Conservation (phyloP, 2,888 invertebrate species). For the Parnassius smintheus region DNA sequence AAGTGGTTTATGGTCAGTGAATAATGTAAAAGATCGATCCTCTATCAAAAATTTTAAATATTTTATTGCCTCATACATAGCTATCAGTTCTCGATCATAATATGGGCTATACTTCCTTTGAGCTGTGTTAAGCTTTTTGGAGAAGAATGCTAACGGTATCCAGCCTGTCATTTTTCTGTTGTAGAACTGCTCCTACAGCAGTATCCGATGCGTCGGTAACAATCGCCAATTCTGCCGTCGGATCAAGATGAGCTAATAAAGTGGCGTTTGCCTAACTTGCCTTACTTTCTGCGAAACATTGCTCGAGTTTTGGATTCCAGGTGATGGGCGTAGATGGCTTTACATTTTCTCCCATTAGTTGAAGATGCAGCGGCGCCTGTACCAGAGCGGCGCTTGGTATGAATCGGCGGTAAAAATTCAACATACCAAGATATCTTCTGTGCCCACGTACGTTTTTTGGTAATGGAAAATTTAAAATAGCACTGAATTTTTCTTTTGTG, state of each 20-base stretch:
- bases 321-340: slow-evolving; percentile 17
- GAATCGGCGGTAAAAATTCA: slow-evolving; percentile 6
- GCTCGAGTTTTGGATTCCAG: slow-evolving; percentile 16
- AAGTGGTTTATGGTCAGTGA: too few species aligned
- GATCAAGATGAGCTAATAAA: background rate
- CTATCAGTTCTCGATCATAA: too few species aligned
- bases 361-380: slow-evolving; percentile 23
- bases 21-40: too few species aligned
- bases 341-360: background rate
- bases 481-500: too few species aligned
- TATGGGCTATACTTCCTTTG: too few species aligned
- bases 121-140: too few species aligned
- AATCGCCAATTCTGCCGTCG: background rate
- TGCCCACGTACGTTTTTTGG: slow-evolving; percentile 36
- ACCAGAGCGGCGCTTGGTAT: slow-evolving; percentile 24
- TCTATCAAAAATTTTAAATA: too few species aligned
- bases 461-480: too few species aligned
- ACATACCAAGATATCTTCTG: slow-evolving; percentile 29
- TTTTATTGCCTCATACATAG: too few species aligned
- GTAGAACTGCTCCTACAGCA: background rate
- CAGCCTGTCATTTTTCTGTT: background rate
- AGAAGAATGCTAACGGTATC: too few species aligned
- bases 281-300: background rate
- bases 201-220: background rate
- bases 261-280: too few species aligned